A percentile compares a stretch with the other conserved stretches of the same genome.
Evolutionary conservation across 2,113 vertebrate species (phyloP).

Genomic region (Galemys pyrenaicus): DNA sequence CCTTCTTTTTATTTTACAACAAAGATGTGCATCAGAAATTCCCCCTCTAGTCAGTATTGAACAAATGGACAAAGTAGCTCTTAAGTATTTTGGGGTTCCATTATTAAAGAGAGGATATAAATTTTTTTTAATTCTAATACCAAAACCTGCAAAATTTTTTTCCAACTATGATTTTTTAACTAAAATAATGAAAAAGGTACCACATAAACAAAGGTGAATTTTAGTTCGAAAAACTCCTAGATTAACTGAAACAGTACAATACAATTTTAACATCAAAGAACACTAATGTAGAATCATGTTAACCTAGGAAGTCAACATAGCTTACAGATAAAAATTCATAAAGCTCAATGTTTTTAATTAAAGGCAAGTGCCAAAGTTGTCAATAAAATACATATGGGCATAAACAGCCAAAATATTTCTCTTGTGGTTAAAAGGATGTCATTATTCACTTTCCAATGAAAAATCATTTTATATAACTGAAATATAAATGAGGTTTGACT

Average conservation of each 20-base stretch:
- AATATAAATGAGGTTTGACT: neutral
- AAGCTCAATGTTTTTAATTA: slow-evolving; percentile 34
- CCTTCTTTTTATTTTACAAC: neutral
- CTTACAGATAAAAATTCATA: slow-evolving; percentile 16
- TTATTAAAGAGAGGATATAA: neutral
- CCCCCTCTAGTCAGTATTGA: neutral
- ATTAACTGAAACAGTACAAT: neutral
- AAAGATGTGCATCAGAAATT: neutral
- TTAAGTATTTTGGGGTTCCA: slow-evolving; percentile 4
- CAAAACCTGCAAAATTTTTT: neutral
- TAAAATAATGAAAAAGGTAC: neutral
- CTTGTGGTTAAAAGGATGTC: neutral
- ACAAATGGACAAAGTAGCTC: neutral
- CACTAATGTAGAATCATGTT: slow-evolving; percentile 35
- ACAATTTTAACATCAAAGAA: slow-evolving; percentile 19
- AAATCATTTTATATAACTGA: neutral
- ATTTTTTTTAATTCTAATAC: neutral
- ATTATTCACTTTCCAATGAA: slow-evolving; percentile 19
- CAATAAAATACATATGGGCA: neutral
- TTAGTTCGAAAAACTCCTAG: slow-evolving; percentile 8
- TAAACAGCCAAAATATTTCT: neutral
- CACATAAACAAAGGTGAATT: slow-evolving; percentile 32
- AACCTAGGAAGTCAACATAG: neutral
- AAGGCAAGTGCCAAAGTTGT: slow-evolving; percentile 30
- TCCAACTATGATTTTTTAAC: slow-evolving; percentile 7